Conservation (phyloP, 2,888 invertebrate species). For the Tetrapedia diversipes region DNA sequence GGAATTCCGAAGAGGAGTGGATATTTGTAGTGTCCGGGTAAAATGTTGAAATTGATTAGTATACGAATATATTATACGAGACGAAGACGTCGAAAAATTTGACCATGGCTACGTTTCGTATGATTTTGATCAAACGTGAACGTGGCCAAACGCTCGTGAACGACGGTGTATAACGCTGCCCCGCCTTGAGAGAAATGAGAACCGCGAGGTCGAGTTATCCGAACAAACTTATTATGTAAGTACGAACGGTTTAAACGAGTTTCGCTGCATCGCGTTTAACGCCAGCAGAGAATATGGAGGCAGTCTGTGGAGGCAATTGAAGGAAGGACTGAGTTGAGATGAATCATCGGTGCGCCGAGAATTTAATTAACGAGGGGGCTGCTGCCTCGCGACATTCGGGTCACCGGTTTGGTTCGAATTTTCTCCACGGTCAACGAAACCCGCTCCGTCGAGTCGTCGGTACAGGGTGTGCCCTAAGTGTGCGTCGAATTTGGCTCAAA, state of each 20-base stretch:
- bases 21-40: too few relatives aligned
- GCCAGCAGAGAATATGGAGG: constrained; percentile 50
- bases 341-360: constrained; percentile 70
- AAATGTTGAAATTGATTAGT: too few relatives aligned
- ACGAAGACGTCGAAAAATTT: too few relatives aligned
- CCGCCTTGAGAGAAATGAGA: constrained; percentile 19
- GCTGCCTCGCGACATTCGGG: constrained; percentile 40
- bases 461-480: constrained; percentile 19
- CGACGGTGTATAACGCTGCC: background rate
- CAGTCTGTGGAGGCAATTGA: constrained; percentile 70
- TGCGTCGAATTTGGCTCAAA: constrained; percentile 24
- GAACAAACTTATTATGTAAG: constrained; percentile 49
- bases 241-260: constrained; percentile 43
- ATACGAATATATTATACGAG: too few relatives aligned
- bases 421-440: background rate
- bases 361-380: constrained; percentile 61
- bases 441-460: constrained; percentile 1
- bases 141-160: too few relatives aligned
- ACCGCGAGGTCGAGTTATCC: constrained; percentile 29
- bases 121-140: too few relatives aligned
- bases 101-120: too few relatives aligned
- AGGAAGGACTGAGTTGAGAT: constrained; percentile 67
- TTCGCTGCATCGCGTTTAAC: constrained; percentile 41
- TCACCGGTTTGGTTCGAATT: constrained; percentile 33
- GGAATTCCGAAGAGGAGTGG: too few relatives aligned